A percentile compares a stretch with the other conserved stretches of the same genome.
phyloP scores from a whole-genome alignment of 2,113 vertebrate genomes.

The Eclectus roratus region DNA sequence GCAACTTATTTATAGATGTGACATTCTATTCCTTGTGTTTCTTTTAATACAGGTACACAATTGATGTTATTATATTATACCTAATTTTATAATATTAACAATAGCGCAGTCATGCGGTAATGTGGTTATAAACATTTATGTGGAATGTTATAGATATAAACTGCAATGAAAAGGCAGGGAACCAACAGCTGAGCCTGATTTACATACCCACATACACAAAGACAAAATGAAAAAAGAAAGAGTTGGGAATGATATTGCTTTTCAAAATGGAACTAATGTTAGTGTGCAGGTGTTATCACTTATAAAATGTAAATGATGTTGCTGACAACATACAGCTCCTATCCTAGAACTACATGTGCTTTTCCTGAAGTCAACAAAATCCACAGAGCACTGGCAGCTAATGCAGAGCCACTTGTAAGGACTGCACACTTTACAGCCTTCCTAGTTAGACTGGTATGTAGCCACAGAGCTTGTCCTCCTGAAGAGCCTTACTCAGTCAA shows the following conservation, averaged over 20 bases:
- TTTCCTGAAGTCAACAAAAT: not conserved
- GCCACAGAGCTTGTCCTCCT: not conserved
- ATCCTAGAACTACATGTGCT: fast-evolving
- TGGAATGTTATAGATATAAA: not conserved
- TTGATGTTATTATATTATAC: not conserved
- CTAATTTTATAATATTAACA: not conserved
- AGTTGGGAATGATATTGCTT: not conserved
- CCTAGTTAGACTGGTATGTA: not conserved
- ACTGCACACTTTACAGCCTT: not conserved
- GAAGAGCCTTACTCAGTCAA: not conserved
- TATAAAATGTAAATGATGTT: not conserved
- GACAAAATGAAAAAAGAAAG: not conserved
- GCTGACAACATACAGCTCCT: not conserved
- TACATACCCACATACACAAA: not conserved
- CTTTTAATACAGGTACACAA: not conserved
- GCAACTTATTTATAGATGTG: not conserved
- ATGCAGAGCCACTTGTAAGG: not conserved
- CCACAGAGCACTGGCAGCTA: not conserved
- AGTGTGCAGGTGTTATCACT: not conserved
- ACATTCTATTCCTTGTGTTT: not conserved
- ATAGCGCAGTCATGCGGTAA: not conserved
- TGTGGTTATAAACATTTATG: not conserved
- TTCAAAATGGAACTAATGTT: not conserved
- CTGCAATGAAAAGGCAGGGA: not conserved
- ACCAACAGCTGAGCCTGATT: not conserved